Evolutionary conservation across 2,113 vertebrate species (phyloP).

Genomic region (Anarhynchus alexandrinus): DNA sequence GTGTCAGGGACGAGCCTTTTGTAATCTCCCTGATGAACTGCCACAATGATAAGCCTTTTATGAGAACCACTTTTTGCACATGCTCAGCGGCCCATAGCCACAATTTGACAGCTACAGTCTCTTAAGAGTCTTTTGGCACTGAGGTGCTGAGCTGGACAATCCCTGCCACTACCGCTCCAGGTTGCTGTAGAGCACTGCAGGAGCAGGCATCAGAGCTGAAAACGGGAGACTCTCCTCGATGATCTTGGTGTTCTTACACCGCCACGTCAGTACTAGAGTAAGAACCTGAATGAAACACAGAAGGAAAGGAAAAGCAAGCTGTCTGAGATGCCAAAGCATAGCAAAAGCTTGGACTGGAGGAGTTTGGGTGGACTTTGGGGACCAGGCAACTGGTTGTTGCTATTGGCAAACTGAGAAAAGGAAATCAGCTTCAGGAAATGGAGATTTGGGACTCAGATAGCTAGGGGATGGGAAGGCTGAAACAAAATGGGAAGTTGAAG

Average conservation of each 20-base stretch:
- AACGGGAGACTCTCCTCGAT: background rate
- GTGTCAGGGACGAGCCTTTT: background rate
- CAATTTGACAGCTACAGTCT: background rate
- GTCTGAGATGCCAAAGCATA: background rate
- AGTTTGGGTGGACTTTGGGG: background rate
- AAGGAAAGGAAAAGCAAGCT: background rate
- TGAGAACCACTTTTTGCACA: background rate
- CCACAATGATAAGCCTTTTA: background rate
- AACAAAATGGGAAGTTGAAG: background rate
- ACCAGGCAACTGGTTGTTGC: background rate
- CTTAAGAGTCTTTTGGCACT: background rate
- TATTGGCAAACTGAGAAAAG: background rate
- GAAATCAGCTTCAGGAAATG: background rate
- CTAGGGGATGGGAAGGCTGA: background rate
- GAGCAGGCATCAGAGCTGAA: background rate
- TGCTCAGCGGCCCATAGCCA: background rate
- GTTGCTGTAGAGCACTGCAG: background rate
- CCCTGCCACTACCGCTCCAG: rapidly evolving
- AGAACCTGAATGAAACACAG: background rate
- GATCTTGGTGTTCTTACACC: background rate
- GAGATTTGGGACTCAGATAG: background rate
- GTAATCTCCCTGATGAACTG: background rate
- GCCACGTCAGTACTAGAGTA: background rate
- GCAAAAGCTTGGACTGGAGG: background rate
- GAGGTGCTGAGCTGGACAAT: background rate